phyloP scores from a whole-genome alignment of 2,113 vertebrate genomes.

The Rhinoderma darwinii region DNA sequence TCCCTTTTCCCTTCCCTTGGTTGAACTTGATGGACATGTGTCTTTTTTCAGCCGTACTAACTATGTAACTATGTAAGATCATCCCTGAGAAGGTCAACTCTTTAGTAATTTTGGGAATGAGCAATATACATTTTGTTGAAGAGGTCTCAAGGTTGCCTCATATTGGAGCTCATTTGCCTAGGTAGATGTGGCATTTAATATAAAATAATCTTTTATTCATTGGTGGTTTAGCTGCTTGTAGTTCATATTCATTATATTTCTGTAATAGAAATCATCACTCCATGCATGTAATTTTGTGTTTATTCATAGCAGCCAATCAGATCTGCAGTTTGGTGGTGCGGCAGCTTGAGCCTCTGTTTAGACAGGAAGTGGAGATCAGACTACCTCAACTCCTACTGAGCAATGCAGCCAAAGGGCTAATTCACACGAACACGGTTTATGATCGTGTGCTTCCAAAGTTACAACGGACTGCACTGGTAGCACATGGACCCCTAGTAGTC shows the following conservation, averaged over 20 bases:
- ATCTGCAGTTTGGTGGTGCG: not conserved
- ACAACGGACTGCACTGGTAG: too few species aligned
- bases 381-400: not conserved
- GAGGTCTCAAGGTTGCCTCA: not conserved
- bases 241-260: not conserved
- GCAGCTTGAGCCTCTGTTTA: not conserved
- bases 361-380: not conserved
- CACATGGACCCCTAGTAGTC: too few species aligned
- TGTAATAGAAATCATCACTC: not conserved
- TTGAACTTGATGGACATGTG: too few species aligned
- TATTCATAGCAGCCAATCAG: not conserved
- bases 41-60: too few species aligned
- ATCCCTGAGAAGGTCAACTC: conserved; percentile 3
- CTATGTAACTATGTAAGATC: too few species aligned
- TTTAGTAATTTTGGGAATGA: conserved; percentile 1
- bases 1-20: too few species aligned
- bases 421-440: too few species aligned
- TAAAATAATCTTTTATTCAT: not conserved
- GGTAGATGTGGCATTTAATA: not conserved
- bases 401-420: not conserved
- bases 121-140: not conserved
- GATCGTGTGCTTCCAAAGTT: too few species aligned
- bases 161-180: not conserved
- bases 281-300: not conserved
- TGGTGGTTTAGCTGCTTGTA: not conserved